A percentile compares a stretch with the other conserved stretches of the same genome.
Evolutionary conservation across 2,888 invertebrate genomes (phyloP).

Genomic region (Drosophila kambysellisi): DNA sequence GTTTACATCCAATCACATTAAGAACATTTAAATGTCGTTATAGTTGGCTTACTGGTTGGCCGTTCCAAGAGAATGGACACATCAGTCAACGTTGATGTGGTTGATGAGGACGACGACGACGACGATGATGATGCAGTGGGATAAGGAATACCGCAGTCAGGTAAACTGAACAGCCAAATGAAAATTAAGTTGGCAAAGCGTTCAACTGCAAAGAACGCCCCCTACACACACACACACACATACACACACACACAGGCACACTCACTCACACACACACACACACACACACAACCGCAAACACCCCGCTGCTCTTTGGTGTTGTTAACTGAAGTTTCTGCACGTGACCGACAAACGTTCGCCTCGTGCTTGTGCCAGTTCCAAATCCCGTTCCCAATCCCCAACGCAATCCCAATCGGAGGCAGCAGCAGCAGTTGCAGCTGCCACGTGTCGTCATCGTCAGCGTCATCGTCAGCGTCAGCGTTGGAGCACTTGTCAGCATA

Average conservation of each 20-base stretch:
- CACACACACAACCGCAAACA: neutral
- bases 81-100: constrained; percentile 55
- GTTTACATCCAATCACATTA: constrained; percentile 8
- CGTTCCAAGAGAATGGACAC: constrained; percentile 67
- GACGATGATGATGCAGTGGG: constrained; percentile 24
- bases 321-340: constrained; percentile 73
- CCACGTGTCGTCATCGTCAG: constrained; percentile 57
- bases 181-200: constrained; percentile 72
- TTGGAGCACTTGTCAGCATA: constrained; percentile 76
- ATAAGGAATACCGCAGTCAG: constrained; percentile 47
- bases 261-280: neutral
- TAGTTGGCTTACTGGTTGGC: constrained; percentile 41
- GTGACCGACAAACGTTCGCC: constrained; percentile 73
- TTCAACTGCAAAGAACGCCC: constrained; percentile 57
- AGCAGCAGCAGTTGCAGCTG: constrained; percentile 45
- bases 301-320: constrained; percentile 9
- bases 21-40: constrained; percentile 46
- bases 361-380: constrained; percentile 17
- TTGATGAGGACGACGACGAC: constrained; percentile 16
- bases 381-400: constrained; percentile 21
- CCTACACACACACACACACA: neutral
- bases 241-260: too few relatives aligned
- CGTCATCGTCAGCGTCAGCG: constrained; percentile 23
- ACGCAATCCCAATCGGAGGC: constrained; percentile 15
- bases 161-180: constrained; percentile 54